phyloP scores from a whole-genome alignment of 2,797 vertebrate genomes.

The Anableps anableps region DNA sequence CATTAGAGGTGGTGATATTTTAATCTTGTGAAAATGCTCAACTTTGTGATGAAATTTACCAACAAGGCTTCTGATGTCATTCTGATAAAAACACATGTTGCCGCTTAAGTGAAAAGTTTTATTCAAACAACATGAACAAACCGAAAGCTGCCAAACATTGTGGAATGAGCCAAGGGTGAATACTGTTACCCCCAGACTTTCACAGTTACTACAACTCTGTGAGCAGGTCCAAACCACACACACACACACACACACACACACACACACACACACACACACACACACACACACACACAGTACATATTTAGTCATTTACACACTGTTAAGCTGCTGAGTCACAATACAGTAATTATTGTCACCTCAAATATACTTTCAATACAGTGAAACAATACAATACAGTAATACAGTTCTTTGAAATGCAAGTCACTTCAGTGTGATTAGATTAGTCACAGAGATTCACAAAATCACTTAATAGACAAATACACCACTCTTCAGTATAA shows the following conservation, averaged over 20 bases:
- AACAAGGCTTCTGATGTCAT: slow-evolving; percentile 37
- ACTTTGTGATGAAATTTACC: slow-evolving; percentile 56
- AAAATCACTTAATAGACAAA: slow-evolving; percentile 67
- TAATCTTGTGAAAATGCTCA: slow-evolving; percentile 69
- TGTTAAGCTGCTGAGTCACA: slow-evolving; percentile 82
- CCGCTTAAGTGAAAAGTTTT: slow-evolving; percentile 86
- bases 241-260: slow-evolving; percentile 76
- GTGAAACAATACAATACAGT: slow-evolving; percentile 79
- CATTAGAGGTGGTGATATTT: slow-evolving; percentile 66
- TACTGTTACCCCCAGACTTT: slow-evolving; percentile 43
- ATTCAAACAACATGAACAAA: slow-evolving; percentile 93
- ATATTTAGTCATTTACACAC: slow-evolving; percentile 75
- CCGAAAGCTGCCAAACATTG: slow-evolving; percentile 88
- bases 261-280: slow-evolving; percentile 79
- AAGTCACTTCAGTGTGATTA: slow-evolving; percentile 82
- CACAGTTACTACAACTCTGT: slow-evolving; percentile 46
- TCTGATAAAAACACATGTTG: slow-evolving; percentile 48
- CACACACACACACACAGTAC: slow-evolving; percentile 76
- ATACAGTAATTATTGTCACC: slow-evolving; percentile 68
- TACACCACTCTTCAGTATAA: slow-evolving; percentile 47
- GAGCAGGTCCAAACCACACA: slow-evolving; percentile 73
- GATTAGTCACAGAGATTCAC: slow-evolving; percentile 56
- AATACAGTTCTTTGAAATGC: slow-evolving; percentile 47
- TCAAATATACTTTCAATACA: slow-evolving; percentile 51
- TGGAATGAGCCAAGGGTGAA: slow-evolving; percentile 80